Conservation (phyloP, 2,888 invertebrate species). For the Perdita meconis region DNA sequence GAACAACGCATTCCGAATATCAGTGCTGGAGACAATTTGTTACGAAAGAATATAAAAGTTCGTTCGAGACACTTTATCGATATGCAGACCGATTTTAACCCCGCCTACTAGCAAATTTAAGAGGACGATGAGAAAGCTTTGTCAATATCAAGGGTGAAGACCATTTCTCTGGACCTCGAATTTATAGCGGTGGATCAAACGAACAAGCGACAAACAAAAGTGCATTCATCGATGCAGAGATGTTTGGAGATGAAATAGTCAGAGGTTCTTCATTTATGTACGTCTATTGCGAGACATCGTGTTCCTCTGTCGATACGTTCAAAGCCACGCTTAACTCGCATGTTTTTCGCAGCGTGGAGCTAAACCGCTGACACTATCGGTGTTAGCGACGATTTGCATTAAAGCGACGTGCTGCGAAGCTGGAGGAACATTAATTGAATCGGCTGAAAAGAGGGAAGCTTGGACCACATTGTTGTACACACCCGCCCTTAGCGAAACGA, state of each 20-base stretch:
- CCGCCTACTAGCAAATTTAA: conserved; percentile 49
- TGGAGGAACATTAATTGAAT: conserved; percentile 19
- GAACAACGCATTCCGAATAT: too few relatives aligned
- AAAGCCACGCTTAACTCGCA: conserved; percentile 2
- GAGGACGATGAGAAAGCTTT: conserved; percentile 47
- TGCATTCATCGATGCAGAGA: background rate
- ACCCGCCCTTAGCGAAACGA: background rate
- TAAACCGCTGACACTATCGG: background rate
- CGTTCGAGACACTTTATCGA: conserved; percentile 1
- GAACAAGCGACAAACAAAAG: conserved; percentile 7
- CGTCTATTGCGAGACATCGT: conserved; percentile 1
- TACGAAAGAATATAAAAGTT: too few relatives aligned
- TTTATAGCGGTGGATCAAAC: conserved; percentile 31
- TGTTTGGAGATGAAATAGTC: conserved; percentile 23
- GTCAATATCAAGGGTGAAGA: conserved; percentile 32
- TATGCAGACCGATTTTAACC: conserved; percentile 42
- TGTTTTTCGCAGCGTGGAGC: background rate
- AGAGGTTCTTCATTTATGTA: background rate
- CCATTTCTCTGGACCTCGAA: conserved; percentile 34
- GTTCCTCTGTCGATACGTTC: conserved; percentile 7
- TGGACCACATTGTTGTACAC: background rate
- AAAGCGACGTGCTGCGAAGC: background rate
- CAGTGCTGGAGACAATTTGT: too few relatives aligned
- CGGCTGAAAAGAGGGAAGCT: background rate
- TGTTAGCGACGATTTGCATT: background rate